phyloP scores from a whole-genome alignment of 2,797 vertebrate genomes.

The Micromesistius poutassou region DNA sequence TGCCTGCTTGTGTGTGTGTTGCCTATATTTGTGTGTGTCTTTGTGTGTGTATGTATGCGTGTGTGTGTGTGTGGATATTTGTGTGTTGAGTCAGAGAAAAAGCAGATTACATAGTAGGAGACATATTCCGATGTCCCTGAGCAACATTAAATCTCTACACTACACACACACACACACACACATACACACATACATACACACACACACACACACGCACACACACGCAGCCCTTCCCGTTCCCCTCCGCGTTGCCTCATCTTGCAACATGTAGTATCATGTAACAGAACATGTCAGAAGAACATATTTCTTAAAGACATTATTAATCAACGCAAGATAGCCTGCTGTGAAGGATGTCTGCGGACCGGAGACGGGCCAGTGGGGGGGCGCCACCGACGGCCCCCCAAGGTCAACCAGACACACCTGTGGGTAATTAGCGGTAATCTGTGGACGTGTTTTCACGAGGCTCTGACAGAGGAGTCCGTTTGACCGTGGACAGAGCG shows the following conservation, averaged over 20 bases:
- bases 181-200: no score
- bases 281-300: background rate
- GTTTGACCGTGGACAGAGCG: background rate
- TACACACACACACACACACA: no score
- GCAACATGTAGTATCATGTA: background rate
- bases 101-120: conserved; percentile 61
- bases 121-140: conserved; percentile 49
- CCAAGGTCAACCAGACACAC: no score
- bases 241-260: background rate
- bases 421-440: background rate
- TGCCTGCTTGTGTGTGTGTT: conserved; percentile 3
- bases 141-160: conserved; percentile 24
- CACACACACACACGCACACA: background rate
- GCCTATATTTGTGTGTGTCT: background rate
- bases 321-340: background rate
- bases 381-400: no score
- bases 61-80: conserved; percentile 19
- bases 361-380: background rate
- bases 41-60: background rate
- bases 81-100: conserved; percentile 55
- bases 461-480: background rate
- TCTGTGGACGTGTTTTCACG: background rate
- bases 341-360: background rate
- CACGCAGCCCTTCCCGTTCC: background rate
- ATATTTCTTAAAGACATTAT: background rate